Evolutionary conservation across 2,888 invertebrate genomes (phyloP).

Genomic region (Coleophora deauratella): DNA sequence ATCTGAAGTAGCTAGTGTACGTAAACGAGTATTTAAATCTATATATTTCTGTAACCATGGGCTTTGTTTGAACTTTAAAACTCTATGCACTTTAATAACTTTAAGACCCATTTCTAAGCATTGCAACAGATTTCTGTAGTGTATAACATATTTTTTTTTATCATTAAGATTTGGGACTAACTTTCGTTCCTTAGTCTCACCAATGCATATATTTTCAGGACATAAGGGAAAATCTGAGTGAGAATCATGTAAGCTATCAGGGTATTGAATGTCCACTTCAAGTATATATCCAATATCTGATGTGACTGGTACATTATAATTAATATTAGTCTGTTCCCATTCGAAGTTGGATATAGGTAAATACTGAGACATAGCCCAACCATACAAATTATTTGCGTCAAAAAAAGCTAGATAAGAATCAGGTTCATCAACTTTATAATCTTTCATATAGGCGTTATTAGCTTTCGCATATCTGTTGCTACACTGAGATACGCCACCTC

Average conservation of each 20-base stretch:
- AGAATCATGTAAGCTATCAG: constrained; percentile 20
- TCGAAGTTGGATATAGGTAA: constrained; percentile 26
- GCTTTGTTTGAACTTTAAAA: too few species aligned
- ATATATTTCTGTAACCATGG: too few species aligned
- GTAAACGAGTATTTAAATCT: too few species aligned
- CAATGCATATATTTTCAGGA: constrained; percentile 12
- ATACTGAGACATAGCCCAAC: constrained; percentile 29
- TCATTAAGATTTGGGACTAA: constrained; percentile 18
- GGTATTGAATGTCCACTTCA: constrained; percentile 29
- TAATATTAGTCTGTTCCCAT: constrained; percentile 20
- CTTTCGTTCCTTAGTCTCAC: constrained; percentile 5
- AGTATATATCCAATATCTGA: constrained; percentile 17
- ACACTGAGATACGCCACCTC: constrained; percentile 19
- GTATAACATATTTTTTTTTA: constrained; percentile 18
- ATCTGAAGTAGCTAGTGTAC: too few species aligned
- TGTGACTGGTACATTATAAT: constrained; percentile 11
- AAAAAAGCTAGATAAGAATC: constrained; percentile 25
- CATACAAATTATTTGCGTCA: constrained; percentile 36
- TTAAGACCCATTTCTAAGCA: too few species aligned
- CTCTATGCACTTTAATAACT: too few species aligned
- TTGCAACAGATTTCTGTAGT: too few species aligned
- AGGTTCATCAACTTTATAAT: constrained; percentile 17
- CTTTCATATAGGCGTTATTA: constrained; percentile 26
- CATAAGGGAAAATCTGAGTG: constrained; percentile 24
- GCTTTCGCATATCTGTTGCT: constrained; percentile 24